Evolutionary conservation across 2,797 vertebrate species (phyloP).

Genomic region (Melanotaenia nigrans): DNA sequence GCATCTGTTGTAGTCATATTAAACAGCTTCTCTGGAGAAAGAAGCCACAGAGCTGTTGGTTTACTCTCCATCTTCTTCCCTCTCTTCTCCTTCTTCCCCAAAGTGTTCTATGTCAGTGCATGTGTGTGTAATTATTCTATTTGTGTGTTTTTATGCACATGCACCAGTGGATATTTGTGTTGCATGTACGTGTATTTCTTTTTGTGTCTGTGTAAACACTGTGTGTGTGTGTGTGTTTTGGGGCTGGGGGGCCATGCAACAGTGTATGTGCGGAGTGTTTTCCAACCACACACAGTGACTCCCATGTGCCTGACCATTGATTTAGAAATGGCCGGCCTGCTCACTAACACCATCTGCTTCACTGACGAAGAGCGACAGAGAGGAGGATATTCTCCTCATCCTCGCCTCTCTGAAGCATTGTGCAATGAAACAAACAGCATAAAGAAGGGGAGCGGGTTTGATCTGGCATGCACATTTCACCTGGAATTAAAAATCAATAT

Average conservation of each 20-base stretch:
- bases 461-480: not conserved
- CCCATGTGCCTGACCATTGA: conserved; percentile 91
- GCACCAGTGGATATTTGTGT: not conserved
- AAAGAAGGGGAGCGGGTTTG: not conserved
- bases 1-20: conserved; percentile 73
- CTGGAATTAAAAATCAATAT: too few relatives aligned
- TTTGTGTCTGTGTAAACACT: conserved; percentile 1
- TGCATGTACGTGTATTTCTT: conserved; percentile 3
- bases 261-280: conserved; percentile 67
- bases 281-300: conserved; percentile 88
- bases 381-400: conserved; percentile 15
- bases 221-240: not conserved
- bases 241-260: conserved; percentile 16
- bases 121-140: not conserved
- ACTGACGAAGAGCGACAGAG: conserved; percentile 50
- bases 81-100: conserved; percentile 28
- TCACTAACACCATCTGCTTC: conserved; percentile 93
- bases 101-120: conserved; percentile 24
- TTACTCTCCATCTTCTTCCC: conserved; percentile 62
- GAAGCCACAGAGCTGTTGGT: conserved; percentile 73
- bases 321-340: conserved; percentile 93
- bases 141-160: conserved; percentile 1
- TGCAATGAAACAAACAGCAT: conserved; percentile 5
- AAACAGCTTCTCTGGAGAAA: conserved; percentile 80
- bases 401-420: conserved; percentile 10